Conservation (phyloP, 2,888 invertebrate genomes). For the Parascotia fuliginaria region DNA sequence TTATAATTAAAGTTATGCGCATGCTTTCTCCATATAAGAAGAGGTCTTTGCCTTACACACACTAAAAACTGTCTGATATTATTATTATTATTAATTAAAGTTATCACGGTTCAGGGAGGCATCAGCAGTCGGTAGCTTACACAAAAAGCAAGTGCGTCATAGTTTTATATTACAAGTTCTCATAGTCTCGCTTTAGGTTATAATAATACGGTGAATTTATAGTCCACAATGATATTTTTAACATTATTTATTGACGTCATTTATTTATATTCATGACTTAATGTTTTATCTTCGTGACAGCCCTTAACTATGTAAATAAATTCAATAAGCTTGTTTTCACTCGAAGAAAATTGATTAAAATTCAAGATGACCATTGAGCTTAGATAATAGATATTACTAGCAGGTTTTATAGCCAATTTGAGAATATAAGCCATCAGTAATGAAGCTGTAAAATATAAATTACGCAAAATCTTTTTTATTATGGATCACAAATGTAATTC, state of each 20-base stretch:
- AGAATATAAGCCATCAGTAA: slow-evolving; percentile 11
- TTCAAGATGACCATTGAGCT: slow-evolving; percentile 1
- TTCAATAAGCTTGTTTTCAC: background rate
- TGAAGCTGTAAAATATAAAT: slow-evolving; percentile 38
- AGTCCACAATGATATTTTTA: too few relatives aligned
- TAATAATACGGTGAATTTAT: too few relatives aligned
- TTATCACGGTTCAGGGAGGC: too few relatives aligned
- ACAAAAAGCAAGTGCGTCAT: too few relatives aligned
- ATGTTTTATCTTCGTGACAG: background rate
- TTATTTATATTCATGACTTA: background rate
- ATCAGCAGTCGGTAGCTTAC: too few relatives aligned
- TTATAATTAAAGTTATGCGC: too few relatives aligned
- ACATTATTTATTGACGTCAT: background rate
- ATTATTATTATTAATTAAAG: too few relatives aligned
- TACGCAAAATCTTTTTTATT: slow-evolving; percentile 29
- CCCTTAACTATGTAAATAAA: background rate
- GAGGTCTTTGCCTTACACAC: too few relatives aligned
- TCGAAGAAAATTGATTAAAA: slow-evolving; percentile 3
- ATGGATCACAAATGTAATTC: slow-evolving; percentile 24
- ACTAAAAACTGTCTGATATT: too few relatives aligned
- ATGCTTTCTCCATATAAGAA: too few relatives aligned
- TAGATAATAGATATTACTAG: slow-evolving; percentile 5
- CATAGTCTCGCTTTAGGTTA: too few relatives aligned
- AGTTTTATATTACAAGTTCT: too few relatives aligned
- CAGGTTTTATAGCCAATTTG: slow-evolving; percentile 6